Conservation (phyloP, 1,140 invertebrate genomes). For the Forficula auricularia region DNA sequence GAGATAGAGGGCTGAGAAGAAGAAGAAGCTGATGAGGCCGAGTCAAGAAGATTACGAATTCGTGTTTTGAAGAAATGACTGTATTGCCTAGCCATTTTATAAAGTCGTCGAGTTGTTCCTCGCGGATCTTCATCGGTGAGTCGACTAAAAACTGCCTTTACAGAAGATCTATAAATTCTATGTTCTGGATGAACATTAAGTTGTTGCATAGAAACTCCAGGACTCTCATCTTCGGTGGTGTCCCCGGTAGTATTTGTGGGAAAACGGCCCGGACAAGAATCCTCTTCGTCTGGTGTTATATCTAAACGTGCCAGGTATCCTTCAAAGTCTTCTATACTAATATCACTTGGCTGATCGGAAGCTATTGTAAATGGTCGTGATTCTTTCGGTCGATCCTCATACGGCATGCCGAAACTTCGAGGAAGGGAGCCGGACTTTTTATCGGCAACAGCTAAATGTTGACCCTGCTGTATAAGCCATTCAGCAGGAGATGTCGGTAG, state of each 20-base stretch:
- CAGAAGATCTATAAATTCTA: conserved; percentile 48
- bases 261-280: conserved; percentile 26
- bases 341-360: conserved; percentile 37
- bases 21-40: too few relatives aligned
- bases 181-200: conserved; percentile 52
- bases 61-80: conserved; percentile 24
- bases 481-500: conserved; percentile 37
- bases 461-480: conserved; percentile 39
- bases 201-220: conserved; percentile 17
- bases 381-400: conserved; percentile 27
- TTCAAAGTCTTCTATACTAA: conserved; percentile 35
- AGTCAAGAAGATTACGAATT: conserved; percentile 13
- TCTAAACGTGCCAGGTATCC: conserved; percentile 30
- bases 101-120: conserved; percentile 16
- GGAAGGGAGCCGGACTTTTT: conserved; percentile 60
- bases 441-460: conserved; percentile 28
- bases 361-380: conserved; percentile 52
- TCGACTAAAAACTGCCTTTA: conserved; percentile 24
- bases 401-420: conserved; percentile 41
- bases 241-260: conserved; percentile 20
- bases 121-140: conserved; percentile 14
- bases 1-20: too few relatives aligned
- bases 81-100: conserved; percentile 22
- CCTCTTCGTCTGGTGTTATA: conserved; percentile 28
- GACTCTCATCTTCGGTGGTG: conserved; percentile 29